A percentile compares a stretch with the other conserved stretches of the same genome.
These are phyloP conservation scores for Geodia barretti DNA, from an alignment of 37 sponge, comb jelly and placozoan species.

Conservation along the genomic window DNA sequence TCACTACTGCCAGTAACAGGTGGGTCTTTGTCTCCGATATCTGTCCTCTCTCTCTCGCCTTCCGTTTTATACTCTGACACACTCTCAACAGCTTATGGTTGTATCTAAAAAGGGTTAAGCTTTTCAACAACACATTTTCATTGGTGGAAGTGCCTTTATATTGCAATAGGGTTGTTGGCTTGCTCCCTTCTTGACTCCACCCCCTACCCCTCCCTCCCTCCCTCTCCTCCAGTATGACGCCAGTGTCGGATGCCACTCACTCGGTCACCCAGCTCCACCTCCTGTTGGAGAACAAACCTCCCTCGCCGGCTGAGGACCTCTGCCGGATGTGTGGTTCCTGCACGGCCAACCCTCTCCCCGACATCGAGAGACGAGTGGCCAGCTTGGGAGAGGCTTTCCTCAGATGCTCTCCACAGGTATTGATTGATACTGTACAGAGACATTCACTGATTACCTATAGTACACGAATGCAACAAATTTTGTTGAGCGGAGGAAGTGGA, in stretches of 20 bases:
- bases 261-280: slow-evolving; percentile 69
- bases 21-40: slow-evolving; percentile 5
- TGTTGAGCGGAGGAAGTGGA: no score
- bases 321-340: slow-evolving; percentile 42
- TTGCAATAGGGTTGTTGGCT: no score
- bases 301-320: slow-evolving; percentile 55
- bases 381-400: slow-evolving; percentile 37
- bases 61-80: neutral
- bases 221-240: slow-evolving; percentile 53
- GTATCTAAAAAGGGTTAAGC: no score
- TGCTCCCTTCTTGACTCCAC: neutral
- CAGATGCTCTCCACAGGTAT: slow-evolving; percentile 17
- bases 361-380: slow-evolving; percentile 21
- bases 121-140: no score
- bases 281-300: slow-evolving; percentile 38
- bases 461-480: no score
- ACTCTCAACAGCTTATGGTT: no score
- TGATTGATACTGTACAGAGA: no score
- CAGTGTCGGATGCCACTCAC: slow-evolving; percentile 83
- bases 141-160: no score
- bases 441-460: no score
- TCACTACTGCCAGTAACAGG: slow-evolving; percentile 28
- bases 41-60: neutral
- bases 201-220: neutral
- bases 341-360: slow-evolving; percentile 45